These are phyloP conservation scores for Epistrophe eligans DNA, from an alignment of 2,888 invertebrate genomes.

Conservation along the genomic window DNA sequence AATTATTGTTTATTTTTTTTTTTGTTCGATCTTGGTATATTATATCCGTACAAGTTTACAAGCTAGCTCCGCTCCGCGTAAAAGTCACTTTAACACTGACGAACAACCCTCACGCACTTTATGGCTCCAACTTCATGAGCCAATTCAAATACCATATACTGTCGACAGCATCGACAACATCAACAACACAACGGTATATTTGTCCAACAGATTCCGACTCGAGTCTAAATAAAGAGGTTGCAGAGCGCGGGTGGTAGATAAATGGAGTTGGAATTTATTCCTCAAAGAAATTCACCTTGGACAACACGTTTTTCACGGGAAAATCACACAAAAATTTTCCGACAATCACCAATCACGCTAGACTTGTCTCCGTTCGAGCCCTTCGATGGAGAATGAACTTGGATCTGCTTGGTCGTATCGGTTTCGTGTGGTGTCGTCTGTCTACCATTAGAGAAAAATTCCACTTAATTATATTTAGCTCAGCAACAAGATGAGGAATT, in stretches of 20 bases:
- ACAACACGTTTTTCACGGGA: constrained; percentile 46
- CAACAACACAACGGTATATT: constrained; percentile 42
- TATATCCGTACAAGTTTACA: constrained; percentile 7
- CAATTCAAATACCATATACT: constrained; percentile 38
- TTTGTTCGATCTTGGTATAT: neutral
- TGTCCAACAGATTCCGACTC: constrained; percentile 45
- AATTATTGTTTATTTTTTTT: constrained; percentile 15
- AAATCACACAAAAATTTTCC: constrained; percentile 34
- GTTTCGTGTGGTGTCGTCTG: constrained; percentile 7
- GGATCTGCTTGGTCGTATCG: constrained; percentile 7
- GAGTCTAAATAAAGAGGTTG: constrained; percentile 1
- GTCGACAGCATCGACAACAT: constrained; percentile 22
- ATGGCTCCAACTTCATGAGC: constrained; percentile 69
- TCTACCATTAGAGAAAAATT: neutral
- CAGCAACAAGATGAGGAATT: neutral
- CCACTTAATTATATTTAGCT: neutral
- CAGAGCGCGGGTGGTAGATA: neutral
- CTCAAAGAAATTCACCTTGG: constrained; percentile 64
- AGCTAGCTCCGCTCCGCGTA: constrained; percentile 45
- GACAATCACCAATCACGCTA: constrained; percentile 22
- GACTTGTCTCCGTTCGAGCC: constrained; percentile 58
- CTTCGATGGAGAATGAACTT: constrained; percentile 70
- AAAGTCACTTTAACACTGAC: constrained; percentile 74
- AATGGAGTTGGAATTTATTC: neutral
- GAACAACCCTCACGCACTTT: constrained; percentile 75